Evolutionary conservation across 2,113 vertebrate genomes (phyloP).

Genomic region (Caracal caracal): DNA sequence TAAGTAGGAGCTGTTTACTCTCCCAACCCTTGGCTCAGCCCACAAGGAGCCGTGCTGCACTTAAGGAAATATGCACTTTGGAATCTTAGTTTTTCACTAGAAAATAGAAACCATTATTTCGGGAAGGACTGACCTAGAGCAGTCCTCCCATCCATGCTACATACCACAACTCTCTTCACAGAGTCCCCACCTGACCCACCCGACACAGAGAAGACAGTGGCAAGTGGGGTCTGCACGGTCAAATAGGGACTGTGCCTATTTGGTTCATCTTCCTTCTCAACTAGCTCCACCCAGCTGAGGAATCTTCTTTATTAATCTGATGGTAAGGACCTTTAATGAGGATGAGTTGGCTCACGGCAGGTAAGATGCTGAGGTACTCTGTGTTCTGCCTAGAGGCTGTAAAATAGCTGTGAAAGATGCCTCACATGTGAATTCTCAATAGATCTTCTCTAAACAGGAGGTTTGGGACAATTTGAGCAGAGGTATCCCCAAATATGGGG

Average conservation of each 20-base stretch:
- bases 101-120: background rate
- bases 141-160: too few species aligned
- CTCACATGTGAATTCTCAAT: too few species aligned
- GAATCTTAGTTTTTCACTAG: background rate
- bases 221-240: background rate
- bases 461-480: background rate
- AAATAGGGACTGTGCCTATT: accelerated
- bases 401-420: background rate
- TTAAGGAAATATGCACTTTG: background rate
- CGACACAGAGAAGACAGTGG: background rate
- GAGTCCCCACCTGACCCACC: background rate
- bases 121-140: background rate
- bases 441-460: background rate
- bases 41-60: background rate
- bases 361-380: background rate
- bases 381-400: background rate
- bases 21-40: background rate
- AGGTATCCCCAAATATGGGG: background rate
- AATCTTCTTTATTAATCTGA: background rate
- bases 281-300: background rate
- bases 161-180: too few species aligned
- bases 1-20: background rate
- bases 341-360: background rate
- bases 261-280: background rate
- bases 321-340: background rate